These are phyloP conservation scores for Orchesella flavescens DNA, from an alignment of 2,888 invertebrate species.

Conservation along the genomic window DNA sequence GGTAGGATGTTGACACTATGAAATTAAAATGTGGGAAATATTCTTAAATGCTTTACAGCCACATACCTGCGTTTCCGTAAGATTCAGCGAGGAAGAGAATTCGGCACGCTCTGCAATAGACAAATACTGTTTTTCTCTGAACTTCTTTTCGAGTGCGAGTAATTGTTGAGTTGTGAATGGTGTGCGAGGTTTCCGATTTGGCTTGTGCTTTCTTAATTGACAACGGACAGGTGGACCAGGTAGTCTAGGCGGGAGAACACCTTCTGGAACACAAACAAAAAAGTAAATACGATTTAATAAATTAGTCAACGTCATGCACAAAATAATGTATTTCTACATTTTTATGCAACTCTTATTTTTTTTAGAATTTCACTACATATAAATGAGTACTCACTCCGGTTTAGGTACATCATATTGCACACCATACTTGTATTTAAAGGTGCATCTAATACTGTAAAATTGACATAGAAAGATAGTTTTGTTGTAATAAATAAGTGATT, in stretches of 20 bases:
- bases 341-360: no score
- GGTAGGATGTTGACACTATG: no score
- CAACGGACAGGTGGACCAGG: constrained; percentile 82
- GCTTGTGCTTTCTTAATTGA: constrained; percentile 93
- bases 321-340: no score
- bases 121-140: constrained; percentile 93
- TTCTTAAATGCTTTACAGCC: not conserved
- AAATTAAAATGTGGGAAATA: no score
- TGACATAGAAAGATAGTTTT: no score
- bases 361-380: no score
- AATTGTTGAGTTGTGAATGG: constrained; percentile 96
- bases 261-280: constrained; percentile 70
- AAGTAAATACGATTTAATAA: constrained; percentile 45
- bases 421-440: no score
- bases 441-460: no score
- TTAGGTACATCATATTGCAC: no score
- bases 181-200: constrained; percentile 95
- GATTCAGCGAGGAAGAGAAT: constrained; percentile 89
- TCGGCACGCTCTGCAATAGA: constrained; percentile 96
- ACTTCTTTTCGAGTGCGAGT: constrained; percentile 92
- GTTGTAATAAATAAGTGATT: no score
- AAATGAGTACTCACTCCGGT: no score
- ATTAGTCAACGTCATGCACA: not conserved
- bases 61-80: constrained; percentile 92
- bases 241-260: constrained; percentile 72